Conservation (phyloP, 2,113 vertebrate species). For the Phalacrocorax carbo region DNA sequence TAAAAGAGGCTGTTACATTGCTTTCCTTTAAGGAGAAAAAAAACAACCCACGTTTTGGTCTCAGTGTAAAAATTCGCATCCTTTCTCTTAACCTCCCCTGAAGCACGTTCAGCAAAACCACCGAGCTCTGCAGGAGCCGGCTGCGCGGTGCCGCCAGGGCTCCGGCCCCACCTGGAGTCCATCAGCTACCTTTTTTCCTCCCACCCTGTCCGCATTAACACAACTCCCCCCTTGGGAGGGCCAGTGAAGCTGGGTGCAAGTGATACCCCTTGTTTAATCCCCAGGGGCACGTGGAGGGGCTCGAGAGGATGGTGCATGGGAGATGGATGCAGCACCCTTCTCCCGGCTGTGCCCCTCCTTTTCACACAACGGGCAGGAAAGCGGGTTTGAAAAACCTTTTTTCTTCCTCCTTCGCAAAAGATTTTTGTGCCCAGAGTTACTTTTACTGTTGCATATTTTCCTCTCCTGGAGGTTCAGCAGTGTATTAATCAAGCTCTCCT, state of each 20-base stretch:
- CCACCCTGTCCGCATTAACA: background rate
- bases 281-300: accelerated
- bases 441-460: background rate
- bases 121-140: accelerated
- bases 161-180: background rate
- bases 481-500: background rate
- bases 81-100: background rate
- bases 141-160: background rate
- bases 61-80: too few species aligned
- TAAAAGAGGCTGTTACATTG: background rate
- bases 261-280: background rate
- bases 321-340: background rate
- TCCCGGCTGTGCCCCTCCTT: background rate
- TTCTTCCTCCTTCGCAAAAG: background rate
- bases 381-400: background rate
- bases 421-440: background rate
- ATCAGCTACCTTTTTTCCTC: background rate
- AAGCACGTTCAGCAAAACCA: background rate
- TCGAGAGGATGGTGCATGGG: accelerated
- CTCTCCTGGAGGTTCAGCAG: background rate
- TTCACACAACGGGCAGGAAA: background rate
- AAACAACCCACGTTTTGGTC: background rate
- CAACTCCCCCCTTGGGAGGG: background rate
- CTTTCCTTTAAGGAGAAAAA: background rate
- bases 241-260: background rate